Base-by-base conservation (phyloP, 2,888 invertebrate species). In the Aplocera efformata region DNA sequence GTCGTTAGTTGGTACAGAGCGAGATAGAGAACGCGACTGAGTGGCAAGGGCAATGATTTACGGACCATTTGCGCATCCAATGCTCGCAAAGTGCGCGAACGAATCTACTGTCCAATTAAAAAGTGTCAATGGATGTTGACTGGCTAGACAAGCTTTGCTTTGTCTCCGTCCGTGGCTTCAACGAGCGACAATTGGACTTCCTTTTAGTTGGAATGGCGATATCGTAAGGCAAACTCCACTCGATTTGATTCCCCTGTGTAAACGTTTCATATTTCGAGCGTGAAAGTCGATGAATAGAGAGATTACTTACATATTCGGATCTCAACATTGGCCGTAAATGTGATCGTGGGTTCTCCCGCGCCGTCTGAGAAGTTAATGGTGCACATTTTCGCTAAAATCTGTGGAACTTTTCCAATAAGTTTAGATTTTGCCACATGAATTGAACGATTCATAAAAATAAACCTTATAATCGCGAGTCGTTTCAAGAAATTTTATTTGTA, bases 21-120 rank as follows among this genome's bases (percentile, higher is more conserved):
- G 63, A 62, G 67, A 64, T 62, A 62, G 59, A 64, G 60, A 67
- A 65, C 60, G 66, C 70, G 63, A 64, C 59, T 58, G 63, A 60
- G 57, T 57, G 54, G 54, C 55, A 54, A 53, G 53, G 62, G 63
- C 63, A 66, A 76, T 78, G 75, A 77, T 78, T 78, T 71, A 74
- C 65, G 64, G 54, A 60, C 63, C 63, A 67, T 71, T 73, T 63
- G 63, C 61, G 56, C 63, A 62, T 68, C 65, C 69, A 63, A 60
- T 61, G 67, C 65, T 60, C 53, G 66, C 58, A 52, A 54, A 57
- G 61, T 60, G 60, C 57, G 62, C 52, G 60, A 53, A 54, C 56
- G 55, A 57, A 50, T 53, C 57, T 52, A 58, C 56, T 50, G 59
- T 62, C 55, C 70, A 66, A 71, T 70, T 72, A 72, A 68, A 69